A percentile compares a stretch with the other conserved stretches of the same genome.
Evolutionary conservation across 1,140 invertebrate genomes (phyloP).

Genomic region (Tachypleus tridentatus): DNA sequence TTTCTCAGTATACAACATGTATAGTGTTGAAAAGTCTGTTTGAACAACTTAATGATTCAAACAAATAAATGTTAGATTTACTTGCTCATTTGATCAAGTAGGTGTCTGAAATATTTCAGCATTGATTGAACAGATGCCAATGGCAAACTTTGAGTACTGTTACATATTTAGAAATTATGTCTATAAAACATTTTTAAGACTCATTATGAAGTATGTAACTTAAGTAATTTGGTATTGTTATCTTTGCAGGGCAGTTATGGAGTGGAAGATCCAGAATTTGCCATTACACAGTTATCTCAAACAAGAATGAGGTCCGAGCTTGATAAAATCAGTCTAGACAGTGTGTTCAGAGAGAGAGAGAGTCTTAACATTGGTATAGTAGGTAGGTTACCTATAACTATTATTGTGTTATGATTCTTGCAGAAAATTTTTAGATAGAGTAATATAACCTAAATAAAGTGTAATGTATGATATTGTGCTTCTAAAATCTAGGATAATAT

Average conservation of each 20-base stretch:
- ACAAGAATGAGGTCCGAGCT: constrained; percentile 98
- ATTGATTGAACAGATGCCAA: too few species aligned
- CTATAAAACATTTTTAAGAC: too few species aligned
- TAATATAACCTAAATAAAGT: neutral
- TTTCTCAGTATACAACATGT: too few species aligned
- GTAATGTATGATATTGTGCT: constrained; percentile 1
- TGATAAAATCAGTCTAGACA: constrained; percentile 95
- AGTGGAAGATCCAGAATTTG: constrained; percentile 98
- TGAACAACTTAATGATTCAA: too few species aligned
- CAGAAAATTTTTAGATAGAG: neutral
- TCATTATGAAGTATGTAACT: too few species aligned
- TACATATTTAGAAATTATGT: too few species aligned
- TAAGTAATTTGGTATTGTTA: constrained; percentile 1
- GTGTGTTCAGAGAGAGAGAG: constrained; percentile 93
- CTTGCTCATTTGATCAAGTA: too few species aligned
- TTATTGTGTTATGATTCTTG: neutral
- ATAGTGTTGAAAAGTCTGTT: too few species aligned
- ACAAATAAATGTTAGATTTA: too few species aligned
- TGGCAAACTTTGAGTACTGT: too few species aligned
- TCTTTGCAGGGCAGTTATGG: constrained; percentile 73
- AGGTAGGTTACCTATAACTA: constrained; percentile 29
- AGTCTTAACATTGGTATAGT: constrained; percentile 92
- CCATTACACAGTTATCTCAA: constrained; percentile 95
- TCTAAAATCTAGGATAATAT: neutral
- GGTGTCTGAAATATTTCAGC: too few species aligned